Base-by-base conservation (phyloP, 2,797 vertebrate species). In the Aeoliscus strigatus region DNA sequence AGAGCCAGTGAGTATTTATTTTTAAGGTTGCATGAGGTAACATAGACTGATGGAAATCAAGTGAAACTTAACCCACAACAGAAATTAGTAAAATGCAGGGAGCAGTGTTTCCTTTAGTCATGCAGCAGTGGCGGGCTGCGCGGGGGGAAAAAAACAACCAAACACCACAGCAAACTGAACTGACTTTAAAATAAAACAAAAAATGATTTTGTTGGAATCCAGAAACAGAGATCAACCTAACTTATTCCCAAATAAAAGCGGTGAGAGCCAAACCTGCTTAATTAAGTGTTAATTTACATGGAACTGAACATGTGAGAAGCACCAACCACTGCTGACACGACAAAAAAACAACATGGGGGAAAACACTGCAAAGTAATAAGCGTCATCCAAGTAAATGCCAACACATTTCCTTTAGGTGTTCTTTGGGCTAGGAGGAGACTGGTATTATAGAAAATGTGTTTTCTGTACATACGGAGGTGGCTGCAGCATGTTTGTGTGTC, bases 361-460 rank as follows among this genome's bases (percentile, higher is more conserved):
- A 75, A 69, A 77, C 65, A 76, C 71, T 59, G 31, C 39, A 45
- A 62, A 74, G 57, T 61, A 59, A 65, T 44, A 46, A 74, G 63
- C 59, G 66, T 77, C 47, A 30, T 52, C 66, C 41, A 70, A 54
- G 50, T 75, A 71, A 75, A 78, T 68, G 66, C 69, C 51, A 27
- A 42, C 10, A 60, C 69, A 51, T 70, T 80, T 81, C 59, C 30
- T 49, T 53, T 9, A 52, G 54, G 46, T 74, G 62, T 77, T 82
- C 77, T 82, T 81, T 82, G 78, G 81, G 77, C 75, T 66, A 52
- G 52, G 66, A 52, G 52, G 66, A 78, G 64, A 75, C 44, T 62
- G 59, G 41, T 66, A 77, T 70, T 46, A 76, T 71, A 84, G 66
- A 80, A 82, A 77, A 79, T 73, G 53, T 72, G 28, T 70, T 69